Evolutionary conservation across 2,113 vertebrate species (phyloP).

Genomic region (Symphodus melops): DNA sequence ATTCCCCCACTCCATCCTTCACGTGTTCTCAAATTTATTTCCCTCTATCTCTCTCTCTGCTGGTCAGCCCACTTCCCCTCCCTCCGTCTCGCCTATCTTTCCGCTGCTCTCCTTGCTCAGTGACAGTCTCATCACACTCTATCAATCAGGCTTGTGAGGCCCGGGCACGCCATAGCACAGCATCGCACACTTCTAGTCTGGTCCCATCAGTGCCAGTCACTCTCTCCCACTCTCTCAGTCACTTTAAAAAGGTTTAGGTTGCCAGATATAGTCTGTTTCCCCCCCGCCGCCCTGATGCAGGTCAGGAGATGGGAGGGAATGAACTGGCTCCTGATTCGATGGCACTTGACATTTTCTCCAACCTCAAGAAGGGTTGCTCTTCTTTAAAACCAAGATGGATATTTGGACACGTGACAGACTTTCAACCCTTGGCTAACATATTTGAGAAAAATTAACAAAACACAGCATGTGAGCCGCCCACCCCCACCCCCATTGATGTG

Average conservation of each 20-base stretch:
- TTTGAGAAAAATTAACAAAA: too few relatives aligned
- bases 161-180: slow-evolving; percentile 56
- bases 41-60: slow-evolving; percentile 68
- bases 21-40: slow-evolving; percentile 77
- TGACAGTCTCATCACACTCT: slow-evolving; percentile 85
- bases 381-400: slow-evolving; percentile 41
- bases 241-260: slow-evolving; percentile 75
- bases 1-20: slow-evolving; percentile 73
- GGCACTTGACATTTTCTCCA: slow-evolving; percentile 43
- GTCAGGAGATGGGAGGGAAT: slow-evolving; percentile 60
- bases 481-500: not conserved
- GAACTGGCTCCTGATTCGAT: slow-evolving; percentile 62
- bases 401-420: slow-evolving; percentile 1
- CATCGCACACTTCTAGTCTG: slow-evolving; percentile 62
- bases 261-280: slow-evolving; percentile 71
- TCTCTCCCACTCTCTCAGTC: slow-evolving; percentile 70
- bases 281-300: slow-evolving; percentile 18
- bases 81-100: slow-evolving; percentile 63
- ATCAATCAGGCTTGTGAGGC: slow-evolving; percentile 80
- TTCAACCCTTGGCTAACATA: not conserved
- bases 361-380: slow-evolving; percentile 26
- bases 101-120: slow-evolving; percentile 67
- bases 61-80: slow-evolving; percentile 69
- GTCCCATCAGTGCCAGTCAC: slow-evolving; percentile 80
- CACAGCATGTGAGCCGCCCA: too few relatives aligned